Base-by-base conservation (phyloP, 2,113 vertebrate genomes). In the Ia io region DNA sequence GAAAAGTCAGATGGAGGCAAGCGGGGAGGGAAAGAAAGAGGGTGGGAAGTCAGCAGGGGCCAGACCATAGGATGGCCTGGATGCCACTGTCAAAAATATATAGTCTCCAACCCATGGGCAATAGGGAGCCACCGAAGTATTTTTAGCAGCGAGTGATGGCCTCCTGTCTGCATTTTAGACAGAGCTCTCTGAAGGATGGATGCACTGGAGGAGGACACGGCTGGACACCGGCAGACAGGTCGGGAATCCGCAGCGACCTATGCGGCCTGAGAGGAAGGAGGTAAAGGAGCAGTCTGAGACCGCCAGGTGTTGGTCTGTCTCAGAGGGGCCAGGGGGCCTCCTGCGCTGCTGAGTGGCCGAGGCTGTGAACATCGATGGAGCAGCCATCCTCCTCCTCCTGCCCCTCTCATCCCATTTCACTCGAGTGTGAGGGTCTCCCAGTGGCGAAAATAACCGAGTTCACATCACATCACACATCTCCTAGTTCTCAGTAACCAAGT, bases 391-490 rank as follows among this genome's bases (percentile, higher is more conserved):
- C 61, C 25, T 13, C 30, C 0, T 9, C 25, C 25, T 2, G 49
- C 35, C 32, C 12, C 11, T n/a, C 1, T 18, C 17, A 30, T 37
- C 47, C 42, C 44, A 7, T 82, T 90, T 70, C 84, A 35, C 91
- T 76, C 42, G 51, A 20, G 18, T 0, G 1, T n/a, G 67, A 86
- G 23, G 67, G 49, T 78, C 69, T 89, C 85, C 71, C 30, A 13
- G 79, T 40, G 44, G 87, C 88, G 91, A 59, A 84, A 96, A 95
- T 74, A 85, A 97, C 93, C 95, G 95, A 91, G 53, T 86, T 94
- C 90, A 92, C 90, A 95, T 95, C 96, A 96, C 63, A 83, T 84
- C 32, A 51, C 95, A 86, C 56, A 44, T 97, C 93, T 98, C 96
- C 93, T n/a, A n/a, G 70, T 44, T 85, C 90, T 49, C 86, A 97